Evolutionary conservation across 2,888 invertebrate species (phyloP).

Genomic region (Tipula vernalis): DNA sequence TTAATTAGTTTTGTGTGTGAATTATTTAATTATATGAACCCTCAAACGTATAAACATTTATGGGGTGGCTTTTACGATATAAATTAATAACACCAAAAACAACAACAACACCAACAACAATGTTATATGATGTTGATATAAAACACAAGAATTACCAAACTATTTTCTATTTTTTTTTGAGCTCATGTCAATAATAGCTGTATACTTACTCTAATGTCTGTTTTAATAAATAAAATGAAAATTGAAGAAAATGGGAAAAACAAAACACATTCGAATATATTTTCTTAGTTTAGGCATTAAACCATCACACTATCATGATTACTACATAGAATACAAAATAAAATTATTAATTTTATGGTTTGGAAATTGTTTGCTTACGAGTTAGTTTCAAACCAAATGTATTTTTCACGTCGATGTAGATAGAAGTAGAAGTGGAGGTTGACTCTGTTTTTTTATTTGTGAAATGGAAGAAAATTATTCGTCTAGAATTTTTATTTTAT

Average conservation of each 20-base stretch:
- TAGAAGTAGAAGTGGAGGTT: not conserved
- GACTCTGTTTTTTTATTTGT: not conserved
- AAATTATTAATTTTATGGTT: not conserved
- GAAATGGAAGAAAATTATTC: not conserved
- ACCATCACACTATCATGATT: not conserved
- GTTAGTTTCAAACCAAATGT: not conserved
- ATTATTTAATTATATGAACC: not conserved
- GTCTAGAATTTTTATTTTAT: not conserved
- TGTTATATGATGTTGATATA: not conserved
- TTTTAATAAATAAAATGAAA: not conserved
- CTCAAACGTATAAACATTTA: not conserved
- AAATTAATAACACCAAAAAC: not conserved
- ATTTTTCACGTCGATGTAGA: not conserved
- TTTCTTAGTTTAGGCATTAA: not conserved
- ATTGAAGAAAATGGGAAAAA: not conserved
- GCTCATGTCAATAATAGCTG: not conserved
- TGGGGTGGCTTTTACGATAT: not conserved
- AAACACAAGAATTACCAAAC: not conserved
- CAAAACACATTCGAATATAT: not conserved
- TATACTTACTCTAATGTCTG: not conserved
- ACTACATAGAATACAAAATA: not conserved
- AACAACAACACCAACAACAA: not conserved
- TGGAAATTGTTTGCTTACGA: not conserved
- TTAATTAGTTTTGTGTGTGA: not conserved
- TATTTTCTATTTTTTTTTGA: not conserved